Evolutionary conservation across 2,888 invertebrate species (phyloP), one percentile per base, ranked within the genome.

Genomic region (Drosophila kanekoi): DNA sequence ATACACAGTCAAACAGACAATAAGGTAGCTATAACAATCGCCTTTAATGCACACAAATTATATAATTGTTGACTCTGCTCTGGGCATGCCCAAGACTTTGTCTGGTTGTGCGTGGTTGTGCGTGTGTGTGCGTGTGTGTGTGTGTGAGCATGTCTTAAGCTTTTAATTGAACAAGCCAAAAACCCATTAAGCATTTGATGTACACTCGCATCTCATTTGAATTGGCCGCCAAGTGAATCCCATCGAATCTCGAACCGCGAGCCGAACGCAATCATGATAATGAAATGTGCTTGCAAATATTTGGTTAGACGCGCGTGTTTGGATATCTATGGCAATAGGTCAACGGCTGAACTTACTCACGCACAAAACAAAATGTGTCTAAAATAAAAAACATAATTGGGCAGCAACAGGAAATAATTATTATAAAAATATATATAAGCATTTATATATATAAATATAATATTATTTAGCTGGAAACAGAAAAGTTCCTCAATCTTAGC

Each of bases 151-250:
- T 49, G 66, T 58, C 65, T 79, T 75, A 72, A 79, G 74, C 86
- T 86, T 74, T 88, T 82, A 87, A 89, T 85, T 89, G 81, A 81
- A 88, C 87, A 83, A 80, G 87, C 71, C 61, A 74, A 78, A 68
- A 82, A 67, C 23, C 74, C 72, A 84, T 87, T 89, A 81, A 59
- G 69, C 79, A 51, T 73, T 72, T 75, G 72, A 68, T 79, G 73
- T 58, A 64, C 74, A 64, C 53, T 68, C 59, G 59, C 70, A 81
- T 77, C 74, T 75, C 66, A 70, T 72, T 82, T 82, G 69, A 79
- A 86, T 87, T 82, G 80, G 67, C 65, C 78, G 65, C 63, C 75
- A 63, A 67, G 56, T 28, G 28, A 23, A 37, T n/a, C 77, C 40
- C 44, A 47, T 47, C 64, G 14, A 33, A 47, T 43, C 41, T 35